Conservation (phyloP, 2,113 vertebrate genomes). For the Marmota flaviventris region DNA sequence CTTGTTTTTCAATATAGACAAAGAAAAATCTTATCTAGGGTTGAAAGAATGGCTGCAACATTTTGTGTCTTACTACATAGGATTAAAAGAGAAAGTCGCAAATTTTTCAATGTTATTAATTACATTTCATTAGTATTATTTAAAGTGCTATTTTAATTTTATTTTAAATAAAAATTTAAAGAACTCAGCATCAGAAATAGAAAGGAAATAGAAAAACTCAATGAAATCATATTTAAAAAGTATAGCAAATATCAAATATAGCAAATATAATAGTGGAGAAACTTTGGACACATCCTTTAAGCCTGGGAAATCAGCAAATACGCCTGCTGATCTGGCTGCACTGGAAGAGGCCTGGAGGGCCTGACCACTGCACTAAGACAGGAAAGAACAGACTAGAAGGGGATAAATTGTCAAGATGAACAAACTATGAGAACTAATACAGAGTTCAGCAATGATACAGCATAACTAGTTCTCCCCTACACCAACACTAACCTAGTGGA, state of each 20-base stretch:
- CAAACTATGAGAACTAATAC: not conserved
- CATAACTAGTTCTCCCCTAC: not conserved
- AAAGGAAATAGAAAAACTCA: not conserved
- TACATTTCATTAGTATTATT: not conserved
- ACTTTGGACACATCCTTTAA: not conserved
- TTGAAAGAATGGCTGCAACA: not conserved
- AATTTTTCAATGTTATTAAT: not conserved
- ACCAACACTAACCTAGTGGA: not conserved
- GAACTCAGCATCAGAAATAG: conserved; percentile 6
- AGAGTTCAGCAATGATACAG: not conserved
- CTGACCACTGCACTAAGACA: fast-evolving
- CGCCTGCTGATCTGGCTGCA: fast-evolving
- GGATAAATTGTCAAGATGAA: not conserved
- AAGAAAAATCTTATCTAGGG: not conserved
- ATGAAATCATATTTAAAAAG: not conserved
- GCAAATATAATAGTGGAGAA: not conserved
- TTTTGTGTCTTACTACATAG: not conserved
- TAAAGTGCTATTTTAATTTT: not conserved
- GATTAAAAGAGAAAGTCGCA: not conserved
- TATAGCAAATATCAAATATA: not conserved
- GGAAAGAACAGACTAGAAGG: not conserved
- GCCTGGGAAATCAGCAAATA: not conserved
- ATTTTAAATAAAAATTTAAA: conserved; percentile 3
- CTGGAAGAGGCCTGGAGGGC: fast-evolving
- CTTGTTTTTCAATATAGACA: not conserved